phyloP scores from a whole-genome alignment of 2,888 invertebrate genomes.

The Drosophila pseudotalamancana region DNA sequence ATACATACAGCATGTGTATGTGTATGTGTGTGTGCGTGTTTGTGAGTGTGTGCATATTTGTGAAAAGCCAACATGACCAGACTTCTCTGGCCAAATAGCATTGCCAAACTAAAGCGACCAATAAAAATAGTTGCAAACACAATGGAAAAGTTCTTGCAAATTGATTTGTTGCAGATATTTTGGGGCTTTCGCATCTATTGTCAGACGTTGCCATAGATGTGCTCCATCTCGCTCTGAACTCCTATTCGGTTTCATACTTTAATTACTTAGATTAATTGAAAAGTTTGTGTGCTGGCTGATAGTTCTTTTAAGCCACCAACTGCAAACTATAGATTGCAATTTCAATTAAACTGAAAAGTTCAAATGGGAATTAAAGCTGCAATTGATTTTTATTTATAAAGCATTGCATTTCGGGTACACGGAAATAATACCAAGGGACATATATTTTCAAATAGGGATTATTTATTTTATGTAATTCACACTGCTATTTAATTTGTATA shows the following conservation, averaged over 20 bases:
- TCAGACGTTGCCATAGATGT: constrained; percentile 51
- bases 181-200: constrained; percentile 40
- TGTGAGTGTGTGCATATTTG: constrained; percentile 8
- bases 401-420: no score
- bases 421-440: no score
- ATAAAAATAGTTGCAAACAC: constrained; percentile 68
- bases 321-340: constrained; percentile 35
- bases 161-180: constrained; percentile 76
- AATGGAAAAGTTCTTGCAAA: constrained; percentile 71
- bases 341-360: constrained; percentile 35
- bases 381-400: constrained; percentile 15
- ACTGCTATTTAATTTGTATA: no score
- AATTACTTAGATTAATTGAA: constrained; percentile 74
- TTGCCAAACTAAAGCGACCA: constrained; percentile 43
- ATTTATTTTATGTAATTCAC: no score
- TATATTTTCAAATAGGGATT: no score
- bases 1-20: no score
- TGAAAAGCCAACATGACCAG: constrained; percentile 24
- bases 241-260: constrained; percentile 46
- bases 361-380: constrained; percentile 17
- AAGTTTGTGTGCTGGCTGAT: constrained; percentile 26
- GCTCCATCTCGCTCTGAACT: constrained; percentile 20
- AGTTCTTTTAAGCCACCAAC: neutral
- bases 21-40: neutral
- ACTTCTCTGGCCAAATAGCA: constrained; percentile 21